Percentiles rank a stretch among this genome's conserved stretches.
phyloP scores from a whole-genome alignment of 92 coral and sea anemone genomes.

The Meandrina meandrites region DNA sequence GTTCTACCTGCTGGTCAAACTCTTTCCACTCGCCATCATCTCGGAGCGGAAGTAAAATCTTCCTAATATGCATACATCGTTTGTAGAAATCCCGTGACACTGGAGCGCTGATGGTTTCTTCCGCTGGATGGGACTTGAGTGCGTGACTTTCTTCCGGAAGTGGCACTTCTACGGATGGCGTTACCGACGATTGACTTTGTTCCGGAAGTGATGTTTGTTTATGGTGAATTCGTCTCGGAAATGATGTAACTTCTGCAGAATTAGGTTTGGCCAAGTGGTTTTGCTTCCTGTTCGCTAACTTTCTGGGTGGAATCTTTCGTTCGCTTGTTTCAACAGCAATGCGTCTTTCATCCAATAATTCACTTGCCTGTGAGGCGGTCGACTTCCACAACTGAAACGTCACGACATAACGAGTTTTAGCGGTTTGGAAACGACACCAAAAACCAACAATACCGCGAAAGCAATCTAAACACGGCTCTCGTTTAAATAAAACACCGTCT shows the following conservation, averaged over 20 bases:
- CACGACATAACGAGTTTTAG: conserved; percentile 11
- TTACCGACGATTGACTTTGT: too few species aligned
- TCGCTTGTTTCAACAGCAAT: conserved; percentile 23
- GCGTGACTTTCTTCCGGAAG: not conserved
- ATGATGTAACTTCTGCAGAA: conserved; percentile 1
- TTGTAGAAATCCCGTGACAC: not conserved
- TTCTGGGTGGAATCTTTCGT: not conserved
- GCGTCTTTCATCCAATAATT: conserved; percentile 7
- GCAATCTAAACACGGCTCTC: conserved; percentile 1
- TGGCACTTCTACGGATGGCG: not conserved
- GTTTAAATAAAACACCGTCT: conserved; percentile 17
- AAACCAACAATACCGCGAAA: conserved; percentile 17
- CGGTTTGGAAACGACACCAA: conserved; percentile 37
- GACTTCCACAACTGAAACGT: conserved; percentile 20
- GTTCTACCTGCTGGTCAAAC: conserved; percentile 32
- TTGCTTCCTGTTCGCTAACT: not conserved
- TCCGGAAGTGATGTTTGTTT: conserved; percentile 2
- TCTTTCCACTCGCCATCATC: conserved; percentile 52
- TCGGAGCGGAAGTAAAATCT: conserved; percentile 41
- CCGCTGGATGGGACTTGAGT: conserved; percentile 24
- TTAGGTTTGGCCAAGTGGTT: not conserved
- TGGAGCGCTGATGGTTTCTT: not conserved
- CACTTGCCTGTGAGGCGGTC: not conserved
- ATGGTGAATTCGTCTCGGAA: not conserved
- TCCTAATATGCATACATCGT: conserved; percentile 6